These are phyloP conservation scores for Furcifer pardalis DNA, from an alignment of 2,797 vertebrate genomes.

Conservation along the genomic window DNA sequence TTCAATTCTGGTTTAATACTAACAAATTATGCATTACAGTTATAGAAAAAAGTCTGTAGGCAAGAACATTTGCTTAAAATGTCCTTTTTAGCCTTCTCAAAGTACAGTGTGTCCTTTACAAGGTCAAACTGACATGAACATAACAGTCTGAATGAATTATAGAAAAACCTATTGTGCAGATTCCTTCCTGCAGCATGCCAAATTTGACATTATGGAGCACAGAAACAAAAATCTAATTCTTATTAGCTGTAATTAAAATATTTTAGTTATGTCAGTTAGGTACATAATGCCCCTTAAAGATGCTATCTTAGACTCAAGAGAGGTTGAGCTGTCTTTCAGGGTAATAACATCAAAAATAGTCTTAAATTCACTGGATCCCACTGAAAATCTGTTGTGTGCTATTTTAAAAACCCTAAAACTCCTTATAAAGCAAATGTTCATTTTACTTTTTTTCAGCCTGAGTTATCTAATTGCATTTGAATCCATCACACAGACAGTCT, in stretches of 20 bases:
- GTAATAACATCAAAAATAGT: constrained; percentile 49
- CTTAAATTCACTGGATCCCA: constrained; percentile 39
- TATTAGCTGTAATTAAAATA: constrained; percentile 75
- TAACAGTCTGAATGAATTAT: constrained; percentile 65
- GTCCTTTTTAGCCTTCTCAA: constrained; percentile 47
- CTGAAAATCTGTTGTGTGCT: constrained; percentile 43
- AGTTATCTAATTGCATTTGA: constrained; percentile 1
- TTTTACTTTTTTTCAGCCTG: constrained; percentile 14
- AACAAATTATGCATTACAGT: constrained; percentile 52
- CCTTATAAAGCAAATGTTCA: constrained; percentile 25
- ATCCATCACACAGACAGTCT: constrained; percentile 5
- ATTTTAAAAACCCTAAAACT: constrained; percentile 35
- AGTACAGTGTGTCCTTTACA: constrained; percentile 69
- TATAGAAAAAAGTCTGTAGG: constrained; percentile 35
- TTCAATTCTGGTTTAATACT: constrained; percentile 13
- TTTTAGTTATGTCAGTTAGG: constrained; percentile 72
- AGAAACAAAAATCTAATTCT: constrained; percentile 75
- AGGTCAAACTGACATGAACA: constrained; percentile 77
- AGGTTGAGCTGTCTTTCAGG: constrained; percentile 52
- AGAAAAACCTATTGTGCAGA: constrained; percentile 56
- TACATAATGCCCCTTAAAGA: constrained; percentile 66
- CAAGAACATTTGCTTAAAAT: constrained; percentile 58
- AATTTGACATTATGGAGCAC: constrained; percentile 70
- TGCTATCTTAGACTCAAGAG: constrained; percentile 67
- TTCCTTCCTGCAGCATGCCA: constrained; percentile 61